A percentile compares a stretch with the other conserved stretches of the same genome.
Evolutionary conservation across 35 echinoderm and acorn worm species (phyloP).

Genomic region (Hemicentrotus pulcherrimus): DNA sequence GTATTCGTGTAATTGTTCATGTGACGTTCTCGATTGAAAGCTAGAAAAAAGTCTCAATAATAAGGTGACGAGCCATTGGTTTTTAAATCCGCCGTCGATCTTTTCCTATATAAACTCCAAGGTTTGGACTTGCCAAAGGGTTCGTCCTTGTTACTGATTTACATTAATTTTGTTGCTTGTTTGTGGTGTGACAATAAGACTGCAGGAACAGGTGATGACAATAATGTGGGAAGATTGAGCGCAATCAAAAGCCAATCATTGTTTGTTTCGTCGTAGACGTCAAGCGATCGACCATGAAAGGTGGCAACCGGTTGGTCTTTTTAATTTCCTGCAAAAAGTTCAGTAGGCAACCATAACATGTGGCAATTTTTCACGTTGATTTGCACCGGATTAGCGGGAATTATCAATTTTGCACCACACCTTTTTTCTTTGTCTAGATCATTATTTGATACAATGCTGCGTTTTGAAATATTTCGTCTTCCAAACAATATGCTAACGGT

Average conservation of each 20-base stretch:
- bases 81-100: too few species aligned
- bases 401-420: background rate
- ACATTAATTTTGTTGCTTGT: background rate
- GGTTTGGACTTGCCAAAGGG: background rate
- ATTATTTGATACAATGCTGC: too few species aligned
- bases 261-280: background rate
- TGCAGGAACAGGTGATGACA: background rate
- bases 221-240: background rate
- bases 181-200: background rate
- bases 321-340: background rate
- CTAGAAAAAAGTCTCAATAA: too few species aligned
- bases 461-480: too few species aligned
- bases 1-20: too few species aligned
- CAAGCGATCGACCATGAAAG: background rate
- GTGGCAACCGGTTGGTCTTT: background rate
- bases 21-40: too few species aligned
- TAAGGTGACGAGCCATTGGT: too few species aligned
- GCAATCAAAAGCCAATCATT: background rate
- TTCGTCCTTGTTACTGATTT: background rate
- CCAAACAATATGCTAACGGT: too few species aligned
- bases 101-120: background rate
- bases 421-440: background rate
- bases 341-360: background rate
- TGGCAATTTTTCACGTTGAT: background rate
- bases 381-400: background rate